phyloP scores from a whole-genome alignment of 2,113 vertebrate genomes.

The Symphodus melops region DNA sequence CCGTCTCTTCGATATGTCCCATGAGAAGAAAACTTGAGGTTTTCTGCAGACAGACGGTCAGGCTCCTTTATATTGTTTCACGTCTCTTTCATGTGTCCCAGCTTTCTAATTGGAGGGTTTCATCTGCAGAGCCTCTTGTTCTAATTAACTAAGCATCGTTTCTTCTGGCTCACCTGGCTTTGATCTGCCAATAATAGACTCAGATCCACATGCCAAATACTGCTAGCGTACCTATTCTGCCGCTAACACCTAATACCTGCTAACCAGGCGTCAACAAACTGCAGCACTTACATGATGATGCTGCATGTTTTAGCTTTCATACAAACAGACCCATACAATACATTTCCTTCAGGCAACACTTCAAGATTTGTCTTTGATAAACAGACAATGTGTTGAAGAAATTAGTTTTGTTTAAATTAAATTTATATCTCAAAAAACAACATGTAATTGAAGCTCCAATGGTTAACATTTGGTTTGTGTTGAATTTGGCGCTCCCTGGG shows the following conservation, averaged over 20 bases:
- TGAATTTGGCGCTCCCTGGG: no score
- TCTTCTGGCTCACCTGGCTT: constrained; percentile 74
- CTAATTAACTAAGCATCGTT: constrained; percentile 67
- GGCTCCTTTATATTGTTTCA: constrained; percentile 71
- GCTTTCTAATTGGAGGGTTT: constrained; percentile 75
- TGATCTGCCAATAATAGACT: constrained; percentile 72
- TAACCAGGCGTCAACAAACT: neutral
- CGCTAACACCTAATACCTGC: neutral
- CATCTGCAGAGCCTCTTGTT: constrained; percentile 57
- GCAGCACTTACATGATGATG: neutral
- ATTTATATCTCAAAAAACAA: no score
- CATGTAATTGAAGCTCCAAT: no score
- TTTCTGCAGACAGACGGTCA: constrained; percentile 67
- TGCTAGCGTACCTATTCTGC: neutral
- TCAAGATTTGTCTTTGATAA: no score
- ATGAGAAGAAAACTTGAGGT: constrained; percentile 1
- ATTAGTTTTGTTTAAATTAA: no score
- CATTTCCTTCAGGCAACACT: neutral
- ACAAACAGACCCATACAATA: neutral
- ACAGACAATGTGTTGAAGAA: no score
- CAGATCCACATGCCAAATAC: constrained; percentile 62
- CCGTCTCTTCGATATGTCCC: neutral
- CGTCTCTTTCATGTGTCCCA: constrained; percentile 76
- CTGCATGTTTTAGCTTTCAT: neutral
- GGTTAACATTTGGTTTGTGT: no score